Conservation (phyloP, 2,113 vertebrate species). For the Diadophis punctatus region DNA sequence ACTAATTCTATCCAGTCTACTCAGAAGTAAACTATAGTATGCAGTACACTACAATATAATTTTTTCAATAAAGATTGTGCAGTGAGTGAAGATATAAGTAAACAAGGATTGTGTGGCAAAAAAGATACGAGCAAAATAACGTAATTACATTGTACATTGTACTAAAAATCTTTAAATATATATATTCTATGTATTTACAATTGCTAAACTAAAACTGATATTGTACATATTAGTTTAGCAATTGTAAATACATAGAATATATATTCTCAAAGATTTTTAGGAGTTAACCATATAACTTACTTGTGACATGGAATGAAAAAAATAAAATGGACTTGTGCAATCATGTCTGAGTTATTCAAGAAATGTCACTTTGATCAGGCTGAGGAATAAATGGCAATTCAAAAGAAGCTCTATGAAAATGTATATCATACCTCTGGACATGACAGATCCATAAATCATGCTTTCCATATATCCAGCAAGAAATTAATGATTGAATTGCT, state of each 20-base stretch:
- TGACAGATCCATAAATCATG: background rate
- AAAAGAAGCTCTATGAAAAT: background rate
- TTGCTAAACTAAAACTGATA: too few species aligned
- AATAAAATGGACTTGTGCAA: background rate
- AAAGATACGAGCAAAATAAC: background rate
- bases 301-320: background rate
- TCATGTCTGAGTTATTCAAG: background rate
- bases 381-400: background rate
- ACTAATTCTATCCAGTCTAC: background rate
- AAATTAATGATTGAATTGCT: rapidly evolving
- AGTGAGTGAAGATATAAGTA: background rate
- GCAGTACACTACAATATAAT: background rate
- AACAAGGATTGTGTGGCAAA: background rate
- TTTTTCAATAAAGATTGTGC: background rate
- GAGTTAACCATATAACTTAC: background rate
- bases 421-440: background rate
- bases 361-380: background rate
- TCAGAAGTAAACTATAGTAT: background rate
- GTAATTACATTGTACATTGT: background rate
- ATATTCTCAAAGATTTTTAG: background rate
- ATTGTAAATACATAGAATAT: background rate
- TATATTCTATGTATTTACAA: too few species aligned
- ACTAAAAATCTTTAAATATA: too few species aligned
- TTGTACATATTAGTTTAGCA: background rate
- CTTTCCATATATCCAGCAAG: background rate